Evolutionary conservation across 2,888 invertebrate species (phyloP).

Genomic region (Conomelus anceps): DNA sequence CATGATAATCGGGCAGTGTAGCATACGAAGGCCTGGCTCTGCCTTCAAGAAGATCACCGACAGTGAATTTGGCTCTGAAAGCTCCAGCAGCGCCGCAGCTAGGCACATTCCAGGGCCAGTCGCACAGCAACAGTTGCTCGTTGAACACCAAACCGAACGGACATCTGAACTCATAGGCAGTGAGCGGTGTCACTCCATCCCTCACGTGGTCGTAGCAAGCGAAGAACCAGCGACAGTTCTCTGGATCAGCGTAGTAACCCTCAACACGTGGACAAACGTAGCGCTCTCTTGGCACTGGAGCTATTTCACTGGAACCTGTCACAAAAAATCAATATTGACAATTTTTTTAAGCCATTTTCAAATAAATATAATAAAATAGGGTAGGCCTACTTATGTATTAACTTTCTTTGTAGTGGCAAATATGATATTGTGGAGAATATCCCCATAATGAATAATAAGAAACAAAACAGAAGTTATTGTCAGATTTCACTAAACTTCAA

Average conservation of each 20-base stretch:
- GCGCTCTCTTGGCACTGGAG: conserved; percentile 59
- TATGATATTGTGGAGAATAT: too few species aligned
- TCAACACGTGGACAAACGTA: conserved; percentile 56
- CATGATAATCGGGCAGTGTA: conserved; percentile 38
- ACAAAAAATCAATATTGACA: background rate
- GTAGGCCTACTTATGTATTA: too few species aligned
- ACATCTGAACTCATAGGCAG: conserved; percentile 74
- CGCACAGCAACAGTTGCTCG: conserved; percentile 59
- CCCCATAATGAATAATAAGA: too few species aligned
- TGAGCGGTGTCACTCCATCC: conserved; percentile 41
- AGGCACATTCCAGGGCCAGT: conserved; percentile 74
- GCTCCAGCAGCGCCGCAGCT: conserved; percentile 52
- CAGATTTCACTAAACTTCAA: too few species aligned
- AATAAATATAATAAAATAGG: too few species aligned
- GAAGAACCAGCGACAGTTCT: conserved; percentile 79
- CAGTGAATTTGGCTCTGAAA: conserved; percentile 35
- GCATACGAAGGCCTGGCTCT: conserved; percentile 38
- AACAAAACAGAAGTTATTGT: too few species aligned
- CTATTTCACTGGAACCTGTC: conserved; percentile 57
- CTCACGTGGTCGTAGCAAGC: conserved; percentile 64
- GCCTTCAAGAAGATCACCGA: conserved; percentile 37
- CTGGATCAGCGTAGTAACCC: conserved; percentile 74
- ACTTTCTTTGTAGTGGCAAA: too few species aligned
- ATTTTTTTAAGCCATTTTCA: too few species aligned
- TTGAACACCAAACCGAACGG: conserved; percentile 75